Conservation (phyloP, 2,888 invertebrate species). For the Flabesymbios commensalis region DNA sequence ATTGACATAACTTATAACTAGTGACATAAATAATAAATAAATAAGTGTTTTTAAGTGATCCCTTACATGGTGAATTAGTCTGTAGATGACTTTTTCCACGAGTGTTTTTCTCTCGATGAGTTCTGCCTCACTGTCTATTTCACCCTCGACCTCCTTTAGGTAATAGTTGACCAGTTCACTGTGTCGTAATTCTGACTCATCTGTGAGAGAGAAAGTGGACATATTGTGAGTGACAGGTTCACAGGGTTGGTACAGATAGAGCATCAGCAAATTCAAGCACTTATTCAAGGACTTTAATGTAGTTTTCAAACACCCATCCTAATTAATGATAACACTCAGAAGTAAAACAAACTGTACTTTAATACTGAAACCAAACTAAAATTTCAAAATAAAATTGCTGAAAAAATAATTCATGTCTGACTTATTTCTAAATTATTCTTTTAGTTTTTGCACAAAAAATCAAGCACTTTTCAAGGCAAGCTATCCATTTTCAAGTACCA, state of each 20-base stretch:
- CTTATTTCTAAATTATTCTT: too few relatives aligned
- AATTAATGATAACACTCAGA: too few relatives aligned
- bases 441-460: too few relatives aligned
- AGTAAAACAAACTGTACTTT: not conserved
- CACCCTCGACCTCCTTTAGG: conserved; percentile 77
- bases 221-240: too few relatives aligned
- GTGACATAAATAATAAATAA: too few relatives aligned
- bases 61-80: conserved; percentile 65
- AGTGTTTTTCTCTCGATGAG: conserved; percentile 83
- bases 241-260: not conserved
- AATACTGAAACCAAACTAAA: not conserved
- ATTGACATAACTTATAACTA: too few relatives aligned
- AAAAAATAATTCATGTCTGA: too few relatives aligned
- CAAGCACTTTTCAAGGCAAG: too few relatives aligned
- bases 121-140: conserved; percentile 90
- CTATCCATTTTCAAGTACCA: too few relatives aligned
- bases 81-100: conserved; percentile 91
- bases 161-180: conserved; percentile 93
- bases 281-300: not conserved
- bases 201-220: conserved; percentile 10
- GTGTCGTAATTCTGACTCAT: conserved; percentile 65
- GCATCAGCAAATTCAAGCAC: not conserved
- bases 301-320: not conserved
- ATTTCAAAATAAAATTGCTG: not conserved
- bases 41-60: conserved; percentile 36